Evolutionary conservation across 2,113 vertebrate species (phyloP).

Genomic region (Propithecus coquereli): DNA sequence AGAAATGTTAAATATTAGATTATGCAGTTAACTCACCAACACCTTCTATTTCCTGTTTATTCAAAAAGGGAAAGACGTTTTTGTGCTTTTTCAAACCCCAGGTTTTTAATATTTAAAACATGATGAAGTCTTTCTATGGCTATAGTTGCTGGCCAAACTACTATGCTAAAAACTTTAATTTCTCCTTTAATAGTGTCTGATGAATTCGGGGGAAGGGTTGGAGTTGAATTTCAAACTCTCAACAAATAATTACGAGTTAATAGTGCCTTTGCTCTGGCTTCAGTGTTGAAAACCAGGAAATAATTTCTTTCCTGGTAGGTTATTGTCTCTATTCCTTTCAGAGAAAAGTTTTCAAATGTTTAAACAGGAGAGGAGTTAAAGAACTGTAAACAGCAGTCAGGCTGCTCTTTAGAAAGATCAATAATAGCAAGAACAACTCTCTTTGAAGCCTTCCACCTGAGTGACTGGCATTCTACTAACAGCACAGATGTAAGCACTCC

Average conservation of each 20-base stretch:
- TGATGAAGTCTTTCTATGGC: not conserved
- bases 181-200: not conserved
- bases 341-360: not conserved
- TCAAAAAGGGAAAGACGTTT: slow-evolving; percentile 29
- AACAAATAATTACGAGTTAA: not conserved
- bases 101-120: slow-evolving; percentile 44
- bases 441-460: not conserved
- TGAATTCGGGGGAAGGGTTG: not conserved
- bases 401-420: not conserved
- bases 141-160: not conserved
- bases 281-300: not conserved
- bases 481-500: no score
- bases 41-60: slow-evolving; percentile 50
- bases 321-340: not conserved
- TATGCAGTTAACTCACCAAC: slow-evolving; percentile 31
- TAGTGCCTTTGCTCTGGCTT: slow-evolving; percentile 24
- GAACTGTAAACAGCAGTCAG: not conserved
- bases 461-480: not conserved
- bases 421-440: no score
- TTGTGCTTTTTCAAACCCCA: slow-evolving; percentile 36
- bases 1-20: slow-evolving; percentile 62
- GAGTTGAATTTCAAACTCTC: not conserved
- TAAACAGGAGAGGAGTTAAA: not conserved
- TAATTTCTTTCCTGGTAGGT: not conserved
- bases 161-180: not conserved